phyloP scores from a whole-genome alignment of 2,113 vertebrate species.

The Oceanites oceanicus region DNA sequence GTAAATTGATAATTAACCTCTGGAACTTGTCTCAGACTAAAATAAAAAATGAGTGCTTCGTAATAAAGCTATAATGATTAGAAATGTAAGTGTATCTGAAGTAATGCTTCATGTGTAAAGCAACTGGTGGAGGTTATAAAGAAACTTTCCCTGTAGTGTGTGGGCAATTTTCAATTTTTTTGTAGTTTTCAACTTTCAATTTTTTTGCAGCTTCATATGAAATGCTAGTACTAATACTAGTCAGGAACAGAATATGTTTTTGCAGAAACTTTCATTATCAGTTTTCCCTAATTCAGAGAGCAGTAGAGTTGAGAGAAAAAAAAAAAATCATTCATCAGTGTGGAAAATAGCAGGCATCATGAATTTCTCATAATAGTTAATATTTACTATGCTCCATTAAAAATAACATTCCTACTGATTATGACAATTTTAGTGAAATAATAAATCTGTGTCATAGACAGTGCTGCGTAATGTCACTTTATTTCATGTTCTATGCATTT shows the following conservation, averaged over 20 bases:
- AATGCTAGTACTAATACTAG: background rate
- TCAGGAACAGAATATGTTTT: background rate
- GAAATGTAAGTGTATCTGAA: background rate
- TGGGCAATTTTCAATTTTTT: background rate
- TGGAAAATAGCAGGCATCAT: background rate
- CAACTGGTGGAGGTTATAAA: background rate
- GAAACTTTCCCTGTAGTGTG: background rate
- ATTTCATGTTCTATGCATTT: slow-evolving; percentile 1
- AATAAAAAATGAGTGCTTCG: background rate
- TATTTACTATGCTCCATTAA: background rate
- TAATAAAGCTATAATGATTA: background rate
- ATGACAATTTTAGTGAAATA: background rate
- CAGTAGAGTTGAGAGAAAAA: background rate
- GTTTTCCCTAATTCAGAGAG: background rate
- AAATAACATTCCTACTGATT: background rate
- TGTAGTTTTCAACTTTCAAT: background rate
- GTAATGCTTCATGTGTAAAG: background rate
- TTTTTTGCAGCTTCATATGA: background rate
- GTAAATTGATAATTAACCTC: background rate
- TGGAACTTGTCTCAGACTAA: background rate
- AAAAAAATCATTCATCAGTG: background rate
- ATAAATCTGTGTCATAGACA: background rate
- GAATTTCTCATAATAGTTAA: background rate
- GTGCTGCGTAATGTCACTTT: background rate
- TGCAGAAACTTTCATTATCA: background rate